Conservation (phyloP, 2,888 invertebrate genomes). For the Stenichneumon culpator region DNA sequence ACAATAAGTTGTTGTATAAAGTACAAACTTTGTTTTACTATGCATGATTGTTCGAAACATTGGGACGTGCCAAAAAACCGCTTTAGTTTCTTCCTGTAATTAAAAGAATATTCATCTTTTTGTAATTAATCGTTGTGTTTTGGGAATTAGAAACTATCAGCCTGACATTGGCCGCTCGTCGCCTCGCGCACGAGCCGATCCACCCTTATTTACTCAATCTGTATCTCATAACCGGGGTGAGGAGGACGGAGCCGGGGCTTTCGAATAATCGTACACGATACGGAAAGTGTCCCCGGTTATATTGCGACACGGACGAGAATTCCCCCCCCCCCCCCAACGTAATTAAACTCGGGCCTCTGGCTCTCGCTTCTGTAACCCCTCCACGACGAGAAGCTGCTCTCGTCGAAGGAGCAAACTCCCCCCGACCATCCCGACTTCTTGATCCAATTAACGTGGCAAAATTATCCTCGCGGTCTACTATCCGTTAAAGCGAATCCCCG, state of each 20-base stretch:
- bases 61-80: no score
- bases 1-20: no score
- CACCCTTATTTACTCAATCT: slow-evolving; percentile 73
- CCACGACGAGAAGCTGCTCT: slow-evolving; percentile 57
- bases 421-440: slow-evolving; percentile 81
- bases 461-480: slow-evolving; percentile 79
- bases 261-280: slow-evolving; percentile 72
- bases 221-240: slow-evolving; percentile 70
- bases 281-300: slow-evolving; percentile 76
- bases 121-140: no score
- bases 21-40: no score
- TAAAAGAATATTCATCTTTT: no score
- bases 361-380: slow-evolving; percentile 65
- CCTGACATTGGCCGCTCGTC: slow-evolving; percentile 37
- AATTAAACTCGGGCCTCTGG: slow-evolving; percentile 80
- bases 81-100: no score
- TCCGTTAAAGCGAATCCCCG: slow-evolving; percentile 65
- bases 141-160: no score
- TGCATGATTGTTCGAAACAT: no score
- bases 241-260: slow-evolving; percentile 1
- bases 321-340: slow-evolving; percentile 73
- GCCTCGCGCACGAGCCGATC: slow-evolving; percentile 43
- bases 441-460: slow-evolving; percentile 84
- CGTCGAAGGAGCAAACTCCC: slow-evolving; percentile 76
- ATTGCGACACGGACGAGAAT: slow-evolving; percentile 78